phyloP scores from a whole-genome alignment of 1,140 invertebrate species.

The Formica selysi region DNA sequence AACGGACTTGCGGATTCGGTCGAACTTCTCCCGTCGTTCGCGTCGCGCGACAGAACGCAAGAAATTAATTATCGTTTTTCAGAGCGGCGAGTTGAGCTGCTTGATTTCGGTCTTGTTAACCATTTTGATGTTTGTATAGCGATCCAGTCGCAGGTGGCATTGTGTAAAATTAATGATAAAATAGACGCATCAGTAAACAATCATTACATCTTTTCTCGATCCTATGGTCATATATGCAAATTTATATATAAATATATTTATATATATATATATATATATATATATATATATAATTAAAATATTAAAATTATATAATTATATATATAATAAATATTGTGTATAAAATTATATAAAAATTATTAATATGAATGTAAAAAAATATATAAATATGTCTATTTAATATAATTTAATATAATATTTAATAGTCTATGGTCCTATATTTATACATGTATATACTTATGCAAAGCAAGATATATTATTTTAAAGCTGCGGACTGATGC shows the following conservation, averaged over 20 bases:
- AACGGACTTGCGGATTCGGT: slow-evolving; percentile 45
- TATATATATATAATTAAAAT: not conserved
- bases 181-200: not conserved
- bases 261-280: not conserved
- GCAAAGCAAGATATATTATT: not conserved
- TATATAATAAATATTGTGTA: too few relatives aligned
- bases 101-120: slow-evolving; percentile 57
- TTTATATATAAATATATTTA: not conserved
- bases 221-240: not conserved
- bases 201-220: not conserved
- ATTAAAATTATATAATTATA: too few relatives aligned
- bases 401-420: too few relatives aligned
- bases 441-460: too few relatives aligned
- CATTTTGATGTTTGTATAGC: not conserved
- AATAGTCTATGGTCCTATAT: too few relatives aligned
- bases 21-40: slow-evolving; percentile 41
- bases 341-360: not conserved
- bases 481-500: not conserved
- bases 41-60: slow-evolving; percentile 42
- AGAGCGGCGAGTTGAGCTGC: not conserved
- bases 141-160: not conserved
- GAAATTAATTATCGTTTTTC: slow-evolving; percentile 61
- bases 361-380: not conserved
- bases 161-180: slow-evolving; percentile 34
- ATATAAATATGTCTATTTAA: not conserved